Base-by-base conservation (phyloP, 2,797 vertebrate genomes). In the Pyrocephalus nanus region DNA sequence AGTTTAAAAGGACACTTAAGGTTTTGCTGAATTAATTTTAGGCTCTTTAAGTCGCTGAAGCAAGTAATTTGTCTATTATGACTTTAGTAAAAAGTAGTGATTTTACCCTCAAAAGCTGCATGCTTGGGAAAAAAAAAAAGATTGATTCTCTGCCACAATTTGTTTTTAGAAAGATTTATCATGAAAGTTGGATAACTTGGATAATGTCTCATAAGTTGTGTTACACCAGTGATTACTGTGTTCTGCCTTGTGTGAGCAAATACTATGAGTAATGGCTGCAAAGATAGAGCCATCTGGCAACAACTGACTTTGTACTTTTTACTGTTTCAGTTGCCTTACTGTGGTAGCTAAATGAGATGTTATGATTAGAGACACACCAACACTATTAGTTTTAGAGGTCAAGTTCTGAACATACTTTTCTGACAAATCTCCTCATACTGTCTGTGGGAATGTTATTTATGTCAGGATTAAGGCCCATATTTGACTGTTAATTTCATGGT, bases 371-470 rank as follows among this genome's bases (percentile, higher is more conserved):
- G 76, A 64, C 23, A 18, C 45, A 93, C 62, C 40, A 84, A 57
- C 36, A 76, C 40, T 55, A 45, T 78, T 92, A 30, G 50, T 73
- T 95, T 70, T 58, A 51, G 73, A 86, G 82, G 70, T 92, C 76
- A 70, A 88, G 62, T 72, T 90, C 51, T 75, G 79, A 89, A 69
- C 45, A 48, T 22, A 19, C 30, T 86, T 84, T 88, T 62, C 79
- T 94, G 55, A 92, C 62, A 50, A 62, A 78, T 75, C 64, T 92
- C 47, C 72, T 51, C n/a, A 43, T 53, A 23, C 32, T 75, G 64
- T 70, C 70, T 91, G 55, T 94, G 73, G 67, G 87, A 96, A 90
- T 82, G 66, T 93, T 92, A 92, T 95, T 96, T 91, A 45, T 96
- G 86, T 84, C 51, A 62, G 80, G 86, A 92, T 88, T 86, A 95